Percentiles rank a stretch among this genome's conserved stretches.
These are phyloP conservation scores for Ictalurus punctatus DNA, from an alignment of 2,113 vertebrate species.

Conservation along the genomic window DNA sequence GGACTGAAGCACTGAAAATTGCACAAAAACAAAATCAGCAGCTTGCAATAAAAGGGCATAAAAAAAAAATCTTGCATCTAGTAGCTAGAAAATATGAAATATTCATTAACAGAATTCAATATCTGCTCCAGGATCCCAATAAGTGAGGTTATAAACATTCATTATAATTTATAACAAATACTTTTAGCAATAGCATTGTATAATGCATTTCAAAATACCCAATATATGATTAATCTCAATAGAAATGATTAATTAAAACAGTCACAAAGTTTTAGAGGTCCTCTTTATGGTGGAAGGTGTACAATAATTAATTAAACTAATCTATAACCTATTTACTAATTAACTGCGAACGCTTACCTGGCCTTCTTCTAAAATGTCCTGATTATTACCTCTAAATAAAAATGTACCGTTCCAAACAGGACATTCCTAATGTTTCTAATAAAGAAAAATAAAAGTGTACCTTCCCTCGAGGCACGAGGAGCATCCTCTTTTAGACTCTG, in stretches of 20 bases:
- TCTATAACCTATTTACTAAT: not conserved
- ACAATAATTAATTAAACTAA: not conserved
- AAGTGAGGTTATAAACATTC: not conserved
- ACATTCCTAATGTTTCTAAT: not conserved
- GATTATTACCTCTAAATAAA: not conserved
- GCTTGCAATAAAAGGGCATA: not conserved
- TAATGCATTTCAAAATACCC: not conserved
- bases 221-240: not conserved
- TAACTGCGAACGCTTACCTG: not conserved
- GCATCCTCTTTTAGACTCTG: slow-evolving; percentile 31
- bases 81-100: not conserved
- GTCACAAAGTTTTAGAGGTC: too few species aligned
- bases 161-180: not conserved
- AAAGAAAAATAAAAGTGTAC: slow-evolving; percentile 21
- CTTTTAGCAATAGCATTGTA: not conserved
- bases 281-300: not conserved
- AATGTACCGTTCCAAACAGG: not conserved
- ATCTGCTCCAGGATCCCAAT: not conserved
- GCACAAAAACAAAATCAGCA: not conserved
- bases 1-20: slow-evolving; percentile 6
- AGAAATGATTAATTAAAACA: not conserved
- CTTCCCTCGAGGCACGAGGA: slow-evolving; percentile 13
- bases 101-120: not conserved
- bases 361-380: not conserved
- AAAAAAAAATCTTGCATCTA: not conserved